Evolutionary conservation across 2,797 vertebrate species (phyloP).

Genomic region (Chiroxiphia lanceolata): DNA sequence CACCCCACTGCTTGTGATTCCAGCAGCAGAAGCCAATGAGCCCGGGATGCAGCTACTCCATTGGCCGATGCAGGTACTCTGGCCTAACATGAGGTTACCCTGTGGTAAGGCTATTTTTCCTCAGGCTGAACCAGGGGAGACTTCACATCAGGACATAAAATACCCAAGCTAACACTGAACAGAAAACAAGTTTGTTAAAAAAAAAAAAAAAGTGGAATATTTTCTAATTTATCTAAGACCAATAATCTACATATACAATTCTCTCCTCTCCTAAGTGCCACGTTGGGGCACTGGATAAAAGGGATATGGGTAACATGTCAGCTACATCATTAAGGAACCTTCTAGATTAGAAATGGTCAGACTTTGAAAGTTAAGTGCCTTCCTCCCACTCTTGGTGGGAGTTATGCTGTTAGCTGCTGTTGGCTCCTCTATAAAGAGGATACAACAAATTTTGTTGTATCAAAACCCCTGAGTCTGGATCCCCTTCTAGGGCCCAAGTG

Average conservation of each 20-base stretch:
- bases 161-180: neutral
- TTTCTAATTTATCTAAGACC: neutral
- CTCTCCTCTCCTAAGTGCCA: neutral
- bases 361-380: neutral
- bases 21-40: neutral
- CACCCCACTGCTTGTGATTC: neutral
- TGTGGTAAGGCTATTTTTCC: neutral
- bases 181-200: neutral
- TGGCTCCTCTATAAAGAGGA: neutral
- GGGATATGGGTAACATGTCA: neutral
- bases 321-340: neutral
- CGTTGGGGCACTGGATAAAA: neutral
- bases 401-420: neutral
- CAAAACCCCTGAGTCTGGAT: neutral
- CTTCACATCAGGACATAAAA: neutral
- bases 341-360: neutral
- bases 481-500: neutral
- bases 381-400: neutral
- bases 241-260: neutral
- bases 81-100: fast-evolving
- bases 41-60: fast-evolving
- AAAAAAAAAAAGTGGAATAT: neutral
- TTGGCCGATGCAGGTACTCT: fast-evolving
- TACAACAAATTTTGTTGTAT: neutral
- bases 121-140: neutral